phyloP scores from a whole-genome alignment of 2,113 vertebrate genomes.

The Corydoras sp. region DNA sequence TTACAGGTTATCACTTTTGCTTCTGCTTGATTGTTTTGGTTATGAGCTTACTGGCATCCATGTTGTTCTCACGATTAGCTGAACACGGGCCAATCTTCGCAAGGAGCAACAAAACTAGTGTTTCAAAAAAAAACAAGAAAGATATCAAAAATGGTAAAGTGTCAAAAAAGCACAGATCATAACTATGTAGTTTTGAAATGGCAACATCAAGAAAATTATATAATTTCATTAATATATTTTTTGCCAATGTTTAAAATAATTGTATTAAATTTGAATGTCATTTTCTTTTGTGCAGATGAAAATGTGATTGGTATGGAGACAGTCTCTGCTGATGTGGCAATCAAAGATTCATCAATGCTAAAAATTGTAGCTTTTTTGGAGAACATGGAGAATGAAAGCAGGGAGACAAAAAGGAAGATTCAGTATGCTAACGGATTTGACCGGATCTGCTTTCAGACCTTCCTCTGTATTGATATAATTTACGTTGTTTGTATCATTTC shows the following conservation, averaged over 20 bases:
- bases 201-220: no score
- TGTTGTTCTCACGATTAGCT: slow-evolving; percentile 55
- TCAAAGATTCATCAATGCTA: slow-evolving; percentile 23
- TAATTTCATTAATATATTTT: no score
- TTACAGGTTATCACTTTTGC: slow-evolving; percentile 63
- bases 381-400: slow-evolving; percentile 14
- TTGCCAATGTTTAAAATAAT: no score
- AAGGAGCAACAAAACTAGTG: neutral
- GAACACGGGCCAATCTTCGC: slow-evolving; percentile 28
- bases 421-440: slow-evolving; percentile 49
- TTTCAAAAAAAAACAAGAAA: no score
- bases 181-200: no score
- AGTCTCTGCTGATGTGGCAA: slow-evolving; percentile 18
- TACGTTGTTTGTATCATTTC: slow-evolving; percentile 40
- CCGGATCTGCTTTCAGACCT: slow-evolving; percentile 49
- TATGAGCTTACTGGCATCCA: slow-evolving; percentile 58
- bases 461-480: slow-evolving; percentile 13
- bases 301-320: slow-evolving; percentile 19
- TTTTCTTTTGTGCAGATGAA: slow-evolving; percentile 6
- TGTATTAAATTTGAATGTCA: neutral
- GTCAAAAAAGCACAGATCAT: no score
- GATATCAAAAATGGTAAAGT: no score
- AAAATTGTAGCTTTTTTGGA: slow-evolving; percentile 53
- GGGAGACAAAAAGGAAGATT: slow-evolving; percentile 7
- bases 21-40: slow-evolving; percentile 59